phyloP scores from a whole-genome alignment of 2,888 invertebrate species.

The Julus scanicus region DNA sequence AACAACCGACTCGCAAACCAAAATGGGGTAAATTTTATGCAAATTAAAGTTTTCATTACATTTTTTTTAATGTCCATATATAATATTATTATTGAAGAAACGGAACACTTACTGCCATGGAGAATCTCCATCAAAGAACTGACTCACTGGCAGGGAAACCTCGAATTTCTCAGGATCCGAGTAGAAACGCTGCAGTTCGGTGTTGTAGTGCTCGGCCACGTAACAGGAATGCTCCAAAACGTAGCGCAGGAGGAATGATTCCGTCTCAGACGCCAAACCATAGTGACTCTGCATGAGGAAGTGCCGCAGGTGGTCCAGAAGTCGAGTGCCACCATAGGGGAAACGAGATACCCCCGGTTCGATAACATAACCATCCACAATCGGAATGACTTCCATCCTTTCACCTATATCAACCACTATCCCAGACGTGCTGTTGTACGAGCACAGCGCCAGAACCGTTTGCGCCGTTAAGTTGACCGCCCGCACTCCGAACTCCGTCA shows the following conservation, averaged over 20 bases:
- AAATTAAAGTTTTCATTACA: background rate
- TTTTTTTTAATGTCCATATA: background rate
- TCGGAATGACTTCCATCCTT: slow-evolving; percentile 70
- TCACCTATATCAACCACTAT: slow-evolving; percentile 73
- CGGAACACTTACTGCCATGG: slow-evolving; percentile 61
- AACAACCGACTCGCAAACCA: background rate
- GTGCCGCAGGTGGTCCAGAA: slow-evolving; percentile 67
- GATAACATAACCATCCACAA: slow-evolving; percentile 70
- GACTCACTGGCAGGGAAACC: slow-evolving; percentile 60
- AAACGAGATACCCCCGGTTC: slow-evolving; percentile 70
- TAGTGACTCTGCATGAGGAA: slow-evolving; percentile 65
- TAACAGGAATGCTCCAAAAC: slow-evolving; percentile 68
- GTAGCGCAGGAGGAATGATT: slow-evolving; percentile 68
- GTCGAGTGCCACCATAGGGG: slow-evolving; percentile 70
- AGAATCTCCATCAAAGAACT: slow-evolving; percentile 61
- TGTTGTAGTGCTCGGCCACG: slow-evolving; percentile 67
- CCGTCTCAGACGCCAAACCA: slow-evolving; percentile 65
- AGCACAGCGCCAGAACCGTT: slow-evolving; percentile 70
- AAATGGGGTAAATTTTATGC: background rate
- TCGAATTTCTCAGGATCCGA: slow-evolving; percentile 64
- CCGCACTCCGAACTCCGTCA: slow-evolving; percentile 66
- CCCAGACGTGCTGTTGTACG: slow-evolving; percentile 72
- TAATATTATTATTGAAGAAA: no score
- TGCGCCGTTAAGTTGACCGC: slow-evolving; percentile 70
- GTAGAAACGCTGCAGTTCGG: slow-evolving; percentile 65